Percentiles rank a stretch among this genome's conserved stretches.
phyloP scores from a whole-genome alignment of 1,140 invertebrate genomes.

The Drosophila bifasciata region DNA sequence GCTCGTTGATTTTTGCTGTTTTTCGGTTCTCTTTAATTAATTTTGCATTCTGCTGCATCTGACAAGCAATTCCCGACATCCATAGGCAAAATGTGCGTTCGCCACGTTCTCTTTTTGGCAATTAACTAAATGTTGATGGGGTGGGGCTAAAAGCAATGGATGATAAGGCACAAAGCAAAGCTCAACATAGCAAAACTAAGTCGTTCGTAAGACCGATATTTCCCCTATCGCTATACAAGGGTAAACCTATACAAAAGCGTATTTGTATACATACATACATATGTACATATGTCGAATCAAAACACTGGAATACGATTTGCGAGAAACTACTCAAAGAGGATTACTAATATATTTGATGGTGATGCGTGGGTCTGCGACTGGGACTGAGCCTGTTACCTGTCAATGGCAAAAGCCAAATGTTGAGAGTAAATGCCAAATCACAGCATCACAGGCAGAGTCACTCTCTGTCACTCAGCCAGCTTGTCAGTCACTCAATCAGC shows the following conservation, averaged over 20 bases:
- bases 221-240: too few species aligned
- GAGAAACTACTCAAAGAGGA: conserved; percentile 38
- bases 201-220: too few species aligned
- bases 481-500: conserved; percentile 71
- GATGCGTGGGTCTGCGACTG: conserved; percentile 2
- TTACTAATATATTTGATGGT: conserved; percentile 16
- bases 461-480: conserved; percentile 20
- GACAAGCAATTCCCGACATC: conserved; percentile 57
- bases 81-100: conserved; percentile 20
- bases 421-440: conserved; percentile 63
- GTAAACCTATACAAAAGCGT: too few species aligned
- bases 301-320: conserved; percentile 40
- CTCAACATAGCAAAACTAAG: conserved; percentile 21
- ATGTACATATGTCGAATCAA: conserved; percentile 15
- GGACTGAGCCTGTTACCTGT: conserved; percentile 40
- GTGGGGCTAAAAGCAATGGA: conserved; percentile 28
- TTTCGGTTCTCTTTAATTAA: conserved; percentile 69
- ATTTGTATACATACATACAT: too few species aligned
- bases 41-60: conserved; percentile 68
- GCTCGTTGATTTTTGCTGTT: conserved; percentile 33
- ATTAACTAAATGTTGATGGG: conserved; percentile 56
- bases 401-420: conserved; percentile 60
- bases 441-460: conserved; percentile 36
- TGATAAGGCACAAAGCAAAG: conserved; percentile 50
- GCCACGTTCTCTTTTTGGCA: conserved; percentile 37